Evolutionary conservation across 2,888 invertebrate species (phyloP), one percentile per base, ranked within the genome.

Genomic region (Nematopogon swammerdamellus): DNA sequence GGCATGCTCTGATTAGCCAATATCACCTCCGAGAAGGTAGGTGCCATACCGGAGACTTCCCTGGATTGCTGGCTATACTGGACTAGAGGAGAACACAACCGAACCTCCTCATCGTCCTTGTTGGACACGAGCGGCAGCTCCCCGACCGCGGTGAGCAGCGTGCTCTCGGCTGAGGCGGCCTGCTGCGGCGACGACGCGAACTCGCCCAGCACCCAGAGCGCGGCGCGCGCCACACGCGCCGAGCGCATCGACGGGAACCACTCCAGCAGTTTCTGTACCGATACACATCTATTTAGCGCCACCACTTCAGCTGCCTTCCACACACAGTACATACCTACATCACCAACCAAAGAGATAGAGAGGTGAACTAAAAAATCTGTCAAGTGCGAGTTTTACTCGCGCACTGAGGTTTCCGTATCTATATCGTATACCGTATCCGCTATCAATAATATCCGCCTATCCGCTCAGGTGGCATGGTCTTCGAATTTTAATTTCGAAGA

Each of bases 151-250:
- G 57, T 54, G 0, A 60, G 83, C 29, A 97, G 84, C 55, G 87
- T 87, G 46, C 84, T 84, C 63, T 97, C 85, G 2, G 96, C 92
- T 52, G 87, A 86, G 54, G 85, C 81, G 42, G 96, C 93, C 55
- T 95, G 91, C 18, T 85, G 83, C 19, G 85, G 79, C 0, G 85
- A 84, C 51, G 88, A 88, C 1, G 96, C 93, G 70, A 96, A 99
- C 72, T 99, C 97, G 4, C 98, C 98, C 52, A 97, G 81, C 62
- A 99, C 93, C 99, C 99, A 99, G 50, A 99, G 80, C 1, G 97
- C 95, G 1, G 95, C 91, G 53, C 97, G 87, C 59, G 95, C 93
- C 20, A 96, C 91, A 79, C 91, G 92, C 3, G 92, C 89, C n/a
- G 92, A 91, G 59, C 91, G 89, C 59, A 99, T 94, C 52, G 88